Evolutionary conservation across 2,113 vertebrate genomes (phyloP).

Genomic region (Erpornis zantholeuca): DNA sequence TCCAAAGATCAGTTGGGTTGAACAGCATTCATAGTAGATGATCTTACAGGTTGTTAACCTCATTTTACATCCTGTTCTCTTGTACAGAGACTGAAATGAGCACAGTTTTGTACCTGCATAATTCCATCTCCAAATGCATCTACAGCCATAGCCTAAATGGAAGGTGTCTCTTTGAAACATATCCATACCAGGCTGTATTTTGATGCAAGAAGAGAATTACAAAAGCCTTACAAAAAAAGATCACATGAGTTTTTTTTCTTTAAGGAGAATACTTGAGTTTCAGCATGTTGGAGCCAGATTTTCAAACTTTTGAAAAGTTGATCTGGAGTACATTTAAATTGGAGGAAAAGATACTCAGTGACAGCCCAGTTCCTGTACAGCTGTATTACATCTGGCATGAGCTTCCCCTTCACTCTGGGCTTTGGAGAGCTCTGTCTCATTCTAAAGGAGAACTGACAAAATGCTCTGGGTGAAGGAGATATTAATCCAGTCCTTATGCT

Average conservation of each 20-base stretch:
- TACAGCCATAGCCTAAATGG: neutral
- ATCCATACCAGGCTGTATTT: neutral
- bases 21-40: neutral
- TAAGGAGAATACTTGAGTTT: neutral
- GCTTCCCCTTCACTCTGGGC: neutral
- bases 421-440: neutral
- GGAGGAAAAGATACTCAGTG: neutral
- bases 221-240: neutral
- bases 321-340: neutral
- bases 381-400: neutral
- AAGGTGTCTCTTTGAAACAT: neutral
- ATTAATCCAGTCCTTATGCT: neutral
- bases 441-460: neutral
- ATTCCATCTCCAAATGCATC: neutral
- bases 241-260: neutral
- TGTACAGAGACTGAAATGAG: neutral
- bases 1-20: neutral
- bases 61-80: neutral
- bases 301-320: neutral
- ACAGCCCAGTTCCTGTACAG: neutral
- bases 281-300: neutral
- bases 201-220: neutral
- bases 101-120: neutral
- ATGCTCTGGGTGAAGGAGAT: neutral
- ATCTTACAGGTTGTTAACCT: neutral